phyloP scores from a whole-genome alignment of 1,140 invertebrate genomes.

The Ostrea edulis region DNA sequence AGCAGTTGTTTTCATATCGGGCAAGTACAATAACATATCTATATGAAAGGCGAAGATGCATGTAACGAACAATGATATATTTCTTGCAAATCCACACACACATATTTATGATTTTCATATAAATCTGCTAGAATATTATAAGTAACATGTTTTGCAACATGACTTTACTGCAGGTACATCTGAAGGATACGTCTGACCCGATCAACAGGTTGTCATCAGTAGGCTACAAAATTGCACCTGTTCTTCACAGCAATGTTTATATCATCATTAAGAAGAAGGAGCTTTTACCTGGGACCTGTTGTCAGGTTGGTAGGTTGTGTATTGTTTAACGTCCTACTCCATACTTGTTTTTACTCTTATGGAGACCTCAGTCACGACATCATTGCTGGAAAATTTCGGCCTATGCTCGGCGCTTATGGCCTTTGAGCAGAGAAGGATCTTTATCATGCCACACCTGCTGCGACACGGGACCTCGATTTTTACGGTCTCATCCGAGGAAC shows the following conservation, averaged over 20 bases:
- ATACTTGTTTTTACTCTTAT: too few relatives aligned
- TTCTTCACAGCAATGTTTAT: slow-evolving; percentile 1
- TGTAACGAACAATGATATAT: too few relatives aligned
- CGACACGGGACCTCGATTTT: too few relatives aligned
- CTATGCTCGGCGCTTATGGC: too few relatives aligned
- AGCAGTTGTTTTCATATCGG: slow-evolving; percentile 3
- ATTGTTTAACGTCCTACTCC: too few relatives aligned
- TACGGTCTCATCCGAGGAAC: too few relatives aligned
- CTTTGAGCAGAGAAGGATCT: too few relatives aligned
- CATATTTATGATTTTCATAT: not conserved
- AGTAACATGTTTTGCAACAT: not conserved
- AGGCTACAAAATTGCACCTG: slow-evolving; percentile 4
- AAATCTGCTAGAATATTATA: not conserved
- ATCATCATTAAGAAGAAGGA: slow-evolving; percentile 12
- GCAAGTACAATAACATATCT: not conserved
- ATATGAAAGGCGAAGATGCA: too few relatives aligned
- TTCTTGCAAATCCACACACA: too few relatives aligned
- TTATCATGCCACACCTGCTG: too few relatives aligned
- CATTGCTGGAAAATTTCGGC: too few relatives aligned
- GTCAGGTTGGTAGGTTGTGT: not conserved
- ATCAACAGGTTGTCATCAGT: not conserved
- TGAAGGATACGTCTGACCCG: not conserved
- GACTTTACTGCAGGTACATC: not conserved
- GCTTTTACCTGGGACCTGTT: not conserved
- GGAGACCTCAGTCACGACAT: too few relatives aligned